Percentiles rank a stretch among this genome's conserved stretches.
Evolutionary conservation across 2,888 invertebrate genomes (phyloP).

Genomic region (Eugnorisma glareosa): DNA sequence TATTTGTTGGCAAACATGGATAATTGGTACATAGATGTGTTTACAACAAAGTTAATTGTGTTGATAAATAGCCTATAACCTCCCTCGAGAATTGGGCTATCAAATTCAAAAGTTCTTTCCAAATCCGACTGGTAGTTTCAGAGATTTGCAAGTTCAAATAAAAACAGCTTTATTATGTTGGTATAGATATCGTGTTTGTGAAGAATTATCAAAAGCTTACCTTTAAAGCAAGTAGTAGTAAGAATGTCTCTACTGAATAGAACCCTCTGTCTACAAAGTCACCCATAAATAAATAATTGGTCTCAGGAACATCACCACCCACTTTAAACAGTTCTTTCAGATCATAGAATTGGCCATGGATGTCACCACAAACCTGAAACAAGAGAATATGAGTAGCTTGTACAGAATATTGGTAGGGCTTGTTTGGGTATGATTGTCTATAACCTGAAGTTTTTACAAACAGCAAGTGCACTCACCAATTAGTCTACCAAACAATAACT

Average conservation of each 20-base stretch:
- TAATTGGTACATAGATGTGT: not conserved
- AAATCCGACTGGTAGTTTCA: not conserved
- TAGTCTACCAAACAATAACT: not conserved
- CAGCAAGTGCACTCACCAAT: not conserved
- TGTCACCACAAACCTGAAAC: constrained; percentile 99
- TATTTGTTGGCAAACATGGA: not conserved
- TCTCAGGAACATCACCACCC: constrained; percentile 99
- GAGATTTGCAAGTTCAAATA: not conserved
- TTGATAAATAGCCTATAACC: too few relatives aligned
- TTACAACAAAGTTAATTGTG: too few relatives aligned
- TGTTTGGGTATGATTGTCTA: constrained; percentile 1
- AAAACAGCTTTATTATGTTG: not conserved
- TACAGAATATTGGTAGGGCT: not conserved
- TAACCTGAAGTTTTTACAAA: not conserved
- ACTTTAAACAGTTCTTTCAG: constrained; percentile 99
- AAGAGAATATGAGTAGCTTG: constrained; percentile 4
- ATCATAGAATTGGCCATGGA: constrained; percentile 99
- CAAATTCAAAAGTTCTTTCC: too few relatives aligned
- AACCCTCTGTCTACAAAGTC: constrained; percentile 99
- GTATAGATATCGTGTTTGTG: not conserved
- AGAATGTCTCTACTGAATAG: constrained; percentile 99
- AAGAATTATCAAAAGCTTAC: constrained; percentile 86
- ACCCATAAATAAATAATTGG: constrained; percentile 99
- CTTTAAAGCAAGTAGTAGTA: constrained; percentile 98
- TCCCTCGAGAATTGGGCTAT: too few relatives aligned